Evolutionary conservation across 2,888 invertebrate genomes (phyloP).

Genomic region (Limenitis camilla): DNA sequence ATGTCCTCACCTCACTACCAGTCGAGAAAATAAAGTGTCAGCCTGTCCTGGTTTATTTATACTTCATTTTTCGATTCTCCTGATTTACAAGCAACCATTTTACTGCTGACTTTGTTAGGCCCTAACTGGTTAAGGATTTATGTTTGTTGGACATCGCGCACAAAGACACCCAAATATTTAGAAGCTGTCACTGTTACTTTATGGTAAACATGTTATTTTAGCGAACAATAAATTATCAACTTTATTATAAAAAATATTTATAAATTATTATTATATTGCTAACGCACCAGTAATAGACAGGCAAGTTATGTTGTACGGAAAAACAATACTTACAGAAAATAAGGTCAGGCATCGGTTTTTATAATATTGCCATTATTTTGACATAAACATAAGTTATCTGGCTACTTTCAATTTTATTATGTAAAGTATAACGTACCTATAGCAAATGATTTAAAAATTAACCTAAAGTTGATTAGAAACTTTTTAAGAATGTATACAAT

Average conservation of each 20-base stretch:
- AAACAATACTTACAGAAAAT: too few species aligned
- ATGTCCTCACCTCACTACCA: conserved; percentile 38
- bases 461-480: neutral
- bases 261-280: neutral
- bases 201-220: conserved; percentile 29
- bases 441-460: too few species aligned
- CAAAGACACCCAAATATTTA: conserved; percentile 65
- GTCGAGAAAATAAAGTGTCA: conserved; percentile 38
- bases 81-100: conserved; percentile 70
- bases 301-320: too few species aligned
- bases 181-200: conserved; percentile 41
- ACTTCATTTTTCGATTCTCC: conserved; percentile 62
- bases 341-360: too few species aligned
- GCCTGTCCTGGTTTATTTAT: conserved; percentile 50
- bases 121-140: conserved; percentile 68
- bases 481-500: neutral
- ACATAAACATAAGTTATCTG: too few species aligned
- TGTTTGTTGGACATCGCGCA: conserved; percentile 49
- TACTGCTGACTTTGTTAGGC: conserved; percentile 69
- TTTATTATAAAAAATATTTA: conserved; percentile 2
- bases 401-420: too few species aligned
- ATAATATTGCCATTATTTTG: too few species aligned
- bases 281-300: too few species aligned
- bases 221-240: too few species aligned
- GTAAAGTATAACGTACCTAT: too few species aligned